Evolutionary conservation across 1,140 invertebrate genomes (phyloP).

Genomic region (Metopolophium dirhodum): DNA sequence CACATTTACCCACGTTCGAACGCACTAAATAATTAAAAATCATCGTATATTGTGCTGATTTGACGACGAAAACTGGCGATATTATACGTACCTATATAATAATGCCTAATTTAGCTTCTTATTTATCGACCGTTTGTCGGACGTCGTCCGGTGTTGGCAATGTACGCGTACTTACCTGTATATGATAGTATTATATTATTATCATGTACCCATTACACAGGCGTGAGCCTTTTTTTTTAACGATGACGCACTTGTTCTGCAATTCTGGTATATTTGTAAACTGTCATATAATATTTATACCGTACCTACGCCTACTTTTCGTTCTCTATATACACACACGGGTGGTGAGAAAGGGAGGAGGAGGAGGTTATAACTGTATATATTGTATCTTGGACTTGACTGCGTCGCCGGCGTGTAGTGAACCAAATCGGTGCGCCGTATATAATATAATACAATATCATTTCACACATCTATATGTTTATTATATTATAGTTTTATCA

Average conservation of each 20-base stretch:
- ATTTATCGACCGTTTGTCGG: conserved; percentile 26
- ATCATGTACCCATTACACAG: neutral
- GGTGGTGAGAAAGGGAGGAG: neutral
- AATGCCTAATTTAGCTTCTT: neutral
- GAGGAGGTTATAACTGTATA: neutral
- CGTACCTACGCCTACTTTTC: neutral
- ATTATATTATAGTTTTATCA: neutral
- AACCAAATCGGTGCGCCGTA: neutral
- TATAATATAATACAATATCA: neutral
- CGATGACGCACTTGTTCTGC: conserved; percentile 9
- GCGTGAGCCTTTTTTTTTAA: neutral
- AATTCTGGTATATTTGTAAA: neutral
- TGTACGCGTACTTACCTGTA: neutral
- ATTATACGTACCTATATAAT: neutral
- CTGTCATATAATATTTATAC: neutral
- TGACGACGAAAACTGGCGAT: neutral
- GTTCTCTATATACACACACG: neutral
- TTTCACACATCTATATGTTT: neutral
- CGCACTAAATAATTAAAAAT: neutral
- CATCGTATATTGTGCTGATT: neutral
- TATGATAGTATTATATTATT: neutral
- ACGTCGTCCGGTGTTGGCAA: neutral
- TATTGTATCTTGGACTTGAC: neutral
- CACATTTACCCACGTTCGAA: neutral
- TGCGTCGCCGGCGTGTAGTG: neutral